Percentiles rank a stretch among this genome's conserved stretches.
Evolutionary conservation across 2,113 vertebrate genomes (phyloP).

Genomic region (Lophura nycthemera): DNA sequence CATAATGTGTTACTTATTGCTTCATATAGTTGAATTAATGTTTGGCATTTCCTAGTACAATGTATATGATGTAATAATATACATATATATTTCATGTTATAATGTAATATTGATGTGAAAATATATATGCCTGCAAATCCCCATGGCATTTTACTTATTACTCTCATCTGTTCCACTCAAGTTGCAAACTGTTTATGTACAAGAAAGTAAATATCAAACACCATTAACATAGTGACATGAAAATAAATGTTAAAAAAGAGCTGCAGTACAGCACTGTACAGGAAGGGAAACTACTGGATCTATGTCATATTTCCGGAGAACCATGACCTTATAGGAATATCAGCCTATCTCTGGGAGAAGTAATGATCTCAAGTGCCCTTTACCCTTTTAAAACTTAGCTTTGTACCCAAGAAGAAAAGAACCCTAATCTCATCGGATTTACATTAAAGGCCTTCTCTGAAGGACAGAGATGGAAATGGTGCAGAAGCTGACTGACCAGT

Average conservation of each 20-base stretch:
- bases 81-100: not conserved
- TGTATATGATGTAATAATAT: not conserved
- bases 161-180: not conserved
- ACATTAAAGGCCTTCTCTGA: conserved; percentile 9
- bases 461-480: not conserved
- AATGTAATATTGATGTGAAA: not conserved
- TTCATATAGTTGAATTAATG: not conserved
- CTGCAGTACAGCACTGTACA: not conserved
- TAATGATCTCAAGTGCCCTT: not conserved
- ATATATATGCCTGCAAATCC: not conserved
- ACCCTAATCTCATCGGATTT: not conserved
- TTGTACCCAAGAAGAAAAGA: conserved; percentile 3
- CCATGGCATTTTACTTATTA: not conserved
- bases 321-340: not conserved
- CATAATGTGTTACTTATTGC: not conserved
- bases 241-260: not conserved
- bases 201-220: not conserved
- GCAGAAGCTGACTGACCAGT: not conserved
- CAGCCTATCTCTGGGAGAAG: not conserved
- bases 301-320: not conserved
- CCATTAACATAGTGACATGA: not conserved
- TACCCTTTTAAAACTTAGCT: not conserved
- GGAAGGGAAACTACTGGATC: not conserved
- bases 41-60: not conserved
- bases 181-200: not conserved